phyloP scores from a whole-genome alignment of 2,888 invertebrate genomes.

The Idaea aversata region DNA sequence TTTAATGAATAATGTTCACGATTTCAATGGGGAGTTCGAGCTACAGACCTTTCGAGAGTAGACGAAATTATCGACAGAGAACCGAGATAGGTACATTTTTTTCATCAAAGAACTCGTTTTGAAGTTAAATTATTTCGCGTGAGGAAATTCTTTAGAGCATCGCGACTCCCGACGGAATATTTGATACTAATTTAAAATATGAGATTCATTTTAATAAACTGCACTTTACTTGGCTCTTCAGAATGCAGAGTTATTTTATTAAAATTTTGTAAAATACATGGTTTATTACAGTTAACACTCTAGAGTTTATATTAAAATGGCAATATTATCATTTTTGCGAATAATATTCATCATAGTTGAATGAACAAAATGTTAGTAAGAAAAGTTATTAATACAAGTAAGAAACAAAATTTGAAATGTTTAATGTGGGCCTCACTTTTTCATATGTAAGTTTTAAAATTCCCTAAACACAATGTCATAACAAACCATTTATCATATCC shows the following conservation, averaged over 20 bases:
- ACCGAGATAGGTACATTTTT: conserved; percentile 55
- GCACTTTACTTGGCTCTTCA: conserved; percentile 9
- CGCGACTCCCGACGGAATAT: conserved; percentile 52
- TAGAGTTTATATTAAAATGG: neutral
- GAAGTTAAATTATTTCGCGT: conserved; percentile 71
- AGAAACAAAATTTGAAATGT: neutral
- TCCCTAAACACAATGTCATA: neutral
- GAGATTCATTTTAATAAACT: conserved; percentile 23
- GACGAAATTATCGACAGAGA: conserved; percentile 52
- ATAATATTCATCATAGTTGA: too few relatives aligned
- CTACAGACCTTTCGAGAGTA: conserved; percentile 48
- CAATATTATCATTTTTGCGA: neutral
- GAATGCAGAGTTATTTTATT: neutral
- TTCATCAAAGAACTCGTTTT: conserved; percentile 54
- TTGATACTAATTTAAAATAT: conserved; percentile 48
- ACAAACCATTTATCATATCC: conserved; percentile 40
- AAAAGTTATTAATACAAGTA: too few relatives aligned
- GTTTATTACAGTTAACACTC: neutral
- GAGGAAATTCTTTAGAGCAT: conserved; percentile 61
- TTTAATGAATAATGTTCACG: conserved; percentile 65
- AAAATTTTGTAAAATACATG: neutral
- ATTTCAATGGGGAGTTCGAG: conserved; percentile 56
- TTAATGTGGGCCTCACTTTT: too few relatives aligned
- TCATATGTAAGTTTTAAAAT: neutral
- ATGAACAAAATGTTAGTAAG: too few relatives aligned